A percentile compares a stretch with the other conserved stretches of the same genome.
These are phyloP conservation scores for Marronus borbonicus DNA, from an alignment of 2,888 invertebrate genomes.

Conservation along the genomic window DNA sequence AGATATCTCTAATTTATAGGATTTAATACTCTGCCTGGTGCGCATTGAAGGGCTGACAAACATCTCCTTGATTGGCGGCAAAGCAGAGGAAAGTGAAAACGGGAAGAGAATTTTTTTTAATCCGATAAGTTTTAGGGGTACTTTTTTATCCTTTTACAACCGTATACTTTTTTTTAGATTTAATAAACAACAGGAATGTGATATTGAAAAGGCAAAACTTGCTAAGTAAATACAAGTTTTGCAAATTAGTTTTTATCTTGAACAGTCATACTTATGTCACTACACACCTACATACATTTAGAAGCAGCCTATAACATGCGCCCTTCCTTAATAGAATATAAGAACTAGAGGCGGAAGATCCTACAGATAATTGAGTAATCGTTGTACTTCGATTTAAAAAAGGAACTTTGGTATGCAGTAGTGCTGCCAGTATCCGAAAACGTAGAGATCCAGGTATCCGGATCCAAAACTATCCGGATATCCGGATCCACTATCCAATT, in stretches of 20 bases:
- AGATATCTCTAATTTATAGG: conserved; percentile 38
- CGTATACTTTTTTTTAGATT: conserved; percentile 7
- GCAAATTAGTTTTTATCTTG: background rate
- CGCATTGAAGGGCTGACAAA: conserved; percentile 24
- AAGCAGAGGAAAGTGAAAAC: conserved; percentile 22
- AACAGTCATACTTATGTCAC: no score
- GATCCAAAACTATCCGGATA: no score
- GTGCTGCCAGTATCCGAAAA: no score
- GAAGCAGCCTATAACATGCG: no score
- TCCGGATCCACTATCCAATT: no score
- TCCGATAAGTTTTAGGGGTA: conserved; percentile 19
- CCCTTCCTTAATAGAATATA: no score
- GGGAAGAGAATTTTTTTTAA: conserved; percentile 19
- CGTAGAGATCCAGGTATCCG: no score
- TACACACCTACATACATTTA: no score
- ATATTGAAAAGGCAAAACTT: background rate
- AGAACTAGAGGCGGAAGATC: no score
- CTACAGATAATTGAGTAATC: no score
- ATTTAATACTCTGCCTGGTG: conserved; percentile 34
- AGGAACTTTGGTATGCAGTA: no score
- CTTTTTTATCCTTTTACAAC: conserved; percentile 17
- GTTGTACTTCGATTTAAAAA: no score
- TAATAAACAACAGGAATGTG: background rate
- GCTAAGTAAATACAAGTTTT: background rate
- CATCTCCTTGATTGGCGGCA: conserved; percentile 28